These are phyloP conservation scores for Lordiphosa clarofinis DNA, from an alignment of 1,140 invertebrate species.

Conservation along the genomic window DNA sequence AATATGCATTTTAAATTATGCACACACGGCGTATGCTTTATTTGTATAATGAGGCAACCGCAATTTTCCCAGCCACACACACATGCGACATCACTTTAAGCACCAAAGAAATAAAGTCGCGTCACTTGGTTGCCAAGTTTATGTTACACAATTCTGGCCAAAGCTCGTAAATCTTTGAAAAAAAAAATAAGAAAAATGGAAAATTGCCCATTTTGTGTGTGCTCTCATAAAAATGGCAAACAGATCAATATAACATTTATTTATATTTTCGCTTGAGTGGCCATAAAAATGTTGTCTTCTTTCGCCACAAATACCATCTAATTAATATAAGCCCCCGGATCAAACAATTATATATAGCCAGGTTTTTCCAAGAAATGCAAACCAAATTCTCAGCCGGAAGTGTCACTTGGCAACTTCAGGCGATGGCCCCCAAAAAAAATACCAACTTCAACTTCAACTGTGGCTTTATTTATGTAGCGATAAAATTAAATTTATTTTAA, in stretches of 20 bases:
- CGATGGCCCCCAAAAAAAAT: conserved; percentile 1
- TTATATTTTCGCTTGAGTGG: conserved; percentile 52
- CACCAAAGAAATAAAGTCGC: conserved; percentile 29
- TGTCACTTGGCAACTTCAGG: conserved; percentile 53
- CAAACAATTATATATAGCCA: conserved; percentile 38
- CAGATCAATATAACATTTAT: conserved; percentile 74
- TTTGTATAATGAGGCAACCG: conserved; percentile 53
- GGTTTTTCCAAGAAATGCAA: conserved; percentile 31
- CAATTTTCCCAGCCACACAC: conserved; percentile 35
- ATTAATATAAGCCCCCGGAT: conserved; percentile 48
- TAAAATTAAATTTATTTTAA: conserved; percentile 78
- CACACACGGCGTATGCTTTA: conserved; percentile 54
- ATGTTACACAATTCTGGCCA: conserved; percentile 46
- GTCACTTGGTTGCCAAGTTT: conserved; percentile 57
- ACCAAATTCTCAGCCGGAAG: conserved; percentile 44
- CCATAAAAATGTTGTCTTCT: conserved; percentile 43
- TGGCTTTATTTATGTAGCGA: conserved; percentile 69
- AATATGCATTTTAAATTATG: conserved; percentile 57
- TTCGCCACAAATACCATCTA: conserved; percentile 16
- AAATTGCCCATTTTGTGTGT: conserved; percentile 61
- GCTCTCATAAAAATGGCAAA: conserved; percentile 32
- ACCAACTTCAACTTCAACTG: neutral
- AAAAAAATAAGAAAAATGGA: conserved; percentile 54
- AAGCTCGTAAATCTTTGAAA: conserved; percentile 64
- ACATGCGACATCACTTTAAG: conserved; percentile 13